These are phyloP conservation scores for Excalfactoria chinensis DNA, from an alignment of 2,113 vertebrate genomes.

Conservation along the genomic window DNA sequence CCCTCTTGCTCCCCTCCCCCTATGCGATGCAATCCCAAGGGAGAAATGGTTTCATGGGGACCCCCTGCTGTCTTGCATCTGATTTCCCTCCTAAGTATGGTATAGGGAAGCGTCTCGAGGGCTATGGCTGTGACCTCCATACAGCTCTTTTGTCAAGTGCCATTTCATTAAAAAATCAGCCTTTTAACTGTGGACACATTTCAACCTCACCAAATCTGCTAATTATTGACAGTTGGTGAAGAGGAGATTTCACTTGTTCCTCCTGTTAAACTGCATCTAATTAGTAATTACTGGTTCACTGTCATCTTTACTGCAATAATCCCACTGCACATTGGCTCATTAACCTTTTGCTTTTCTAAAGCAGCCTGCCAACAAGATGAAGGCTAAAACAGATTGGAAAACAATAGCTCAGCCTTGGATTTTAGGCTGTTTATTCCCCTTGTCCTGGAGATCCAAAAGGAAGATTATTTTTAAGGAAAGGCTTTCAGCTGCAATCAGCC, in stretches of 20 bases:
- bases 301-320: conserved; percentile 81
- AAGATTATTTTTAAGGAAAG: conserved; percentile 35
- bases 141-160: conserved; percentile 54
- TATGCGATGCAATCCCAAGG: conserved; percentile 30
- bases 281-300: conserved; percentile 85
- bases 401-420: conserved; percentile 79
- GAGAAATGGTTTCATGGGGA: conserved; percentile 67
- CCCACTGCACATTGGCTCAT: conserved; percentile 83
- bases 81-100: conserved; percentile 59
- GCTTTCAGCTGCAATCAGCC: not conserved
- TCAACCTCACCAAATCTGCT: conserved; percentile 86
- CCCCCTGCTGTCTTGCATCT: conserved; percentile 69
- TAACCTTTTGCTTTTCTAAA: conserved; percentile 86
- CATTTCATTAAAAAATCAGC: conserved; percentile 78
- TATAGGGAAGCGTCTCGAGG: conserved; percentile 47
- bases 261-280: conserved; percentile 90
- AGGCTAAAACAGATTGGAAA: conserved; percentile 85
- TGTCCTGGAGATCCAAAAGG: conserved; percentile 72
- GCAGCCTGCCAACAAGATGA: conserved; percentile 84
- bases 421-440: conserved; percentile 73
- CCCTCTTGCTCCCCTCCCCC: conserved; percentile 54
- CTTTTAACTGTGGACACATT: conserved; percentile 86
- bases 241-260: conserved; percentile 89
- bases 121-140: conserved; percentile 43
- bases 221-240: conserved; percentile 91